Evolutionary conservation across 2,888 invertebrate species (phyloP).

Genomic region (Troides helena): DNA sequence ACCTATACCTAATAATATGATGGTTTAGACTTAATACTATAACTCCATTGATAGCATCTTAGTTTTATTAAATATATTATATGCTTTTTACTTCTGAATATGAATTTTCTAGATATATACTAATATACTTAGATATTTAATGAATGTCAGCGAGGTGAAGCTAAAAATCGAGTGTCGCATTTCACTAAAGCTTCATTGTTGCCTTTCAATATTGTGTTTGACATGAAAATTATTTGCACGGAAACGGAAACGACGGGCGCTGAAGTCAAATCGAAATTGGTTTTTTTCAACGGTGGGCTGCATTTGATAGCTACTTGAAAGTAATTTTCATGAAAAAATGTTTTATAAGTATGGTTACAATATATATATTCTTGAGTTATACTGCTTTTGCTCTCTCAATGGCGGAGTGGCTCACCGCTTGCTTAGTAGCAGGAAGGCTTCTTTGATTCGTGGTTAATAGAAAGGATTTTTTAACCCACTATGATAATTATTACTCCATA

Average conservation of each 20-base stretch:
- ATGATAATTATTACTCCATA: no score
- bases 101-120: no score
- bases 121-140: not conserved
- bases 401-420: no score
- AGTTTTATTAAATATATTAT: no score
- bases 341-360: not conserved
- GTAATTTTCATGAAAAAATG: conserved; percentile 9
- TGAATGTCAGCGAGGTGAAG: not conserved
- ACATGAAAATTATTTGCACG: conserved; percentile 66
- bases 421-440: no score
- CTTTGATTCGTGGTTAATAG: no score
- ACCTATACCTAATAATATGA: not conserved
- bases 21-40: no score
- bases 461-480: no score
- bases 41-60: no score
- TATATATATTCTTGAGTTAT: not conserved
- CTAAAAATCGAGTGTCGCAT: conserved; percentile 45
- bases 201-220: conserved; percentile 60
- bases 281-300: conserved; percentile 41
- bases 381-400: no score
- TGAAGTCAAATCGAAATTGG: conserved; percentile 43
- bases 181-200: conserved; percentile 62
- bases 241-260: conserved; percentile 44
- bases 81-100: no score
- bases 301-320: conserved; percentile 37